Percentiles rank a stretch among this genome's conserved stretches.
Conservation (phyloP, 1,140 invertebrate genomes). For the Diabrotica undecimpunctata region DNA sequence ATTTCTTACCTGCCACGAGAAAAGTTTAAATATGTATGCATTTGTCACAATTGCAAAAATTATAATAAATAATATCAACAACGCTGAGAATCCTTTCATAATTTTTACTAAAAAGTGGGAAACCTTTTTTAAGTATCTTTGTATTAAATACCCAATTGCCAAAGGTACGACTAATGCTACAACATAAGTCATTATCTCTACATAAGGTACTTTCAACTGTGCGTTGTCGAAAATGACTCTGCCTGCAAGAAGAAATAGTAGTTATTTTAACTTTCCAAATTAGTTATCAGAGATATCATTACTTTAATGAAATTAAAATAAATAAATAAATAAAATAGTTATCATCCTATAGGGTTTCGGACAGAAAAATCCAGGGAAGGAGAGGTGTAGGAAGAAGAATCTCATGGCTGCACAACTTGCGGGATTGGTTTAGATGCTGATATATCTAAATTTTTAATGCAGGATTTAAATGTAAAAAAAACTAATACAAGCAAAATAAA, state of each 20-base stretch:
- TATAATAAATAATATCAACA: slow-evolving; percentile 84
- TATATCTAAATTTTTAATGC: too few species aligned
- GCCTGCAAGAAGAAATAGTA: slow-evolving; percentile 40
- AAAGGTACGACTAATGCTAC: slow-evolving; percentile 79
- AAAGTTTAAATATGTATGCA: slow-evolving; percentile 83
- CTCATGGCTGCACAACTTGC: too few species aligned
- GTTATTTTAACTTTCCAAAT: too few species aligned
- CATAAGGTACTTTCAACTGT: slow-evolving; percentile 67
- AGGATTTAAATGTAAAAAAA: too few species aligned
- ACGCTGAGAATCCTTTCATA: slow-evolving; percentile 80
- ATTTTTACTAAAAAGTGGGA: slow-evolving; percentile 70
- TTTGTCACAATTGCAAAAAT: slow-evolving; percentile 91
- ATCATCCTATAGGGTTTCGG: too few species aligned
- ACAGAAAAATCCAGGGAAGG: too few species aligned
- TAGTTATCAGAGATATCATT: too few species aligned
- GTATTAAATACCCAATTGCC: slow-evolving; percentile 72
- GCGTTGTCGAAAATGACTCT: slow-evolving; percentile 60
- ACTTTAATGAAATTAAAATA: too few species aligned
- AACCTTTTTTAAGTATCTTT: slow-evolving; percentile 63
- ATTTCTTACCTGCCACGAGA: slow-evolving; percentile 85
- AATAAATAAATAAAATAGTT: too few species aligned
- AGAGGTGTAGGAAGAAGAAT: too few species aligned
- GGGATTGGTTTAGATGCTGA: too few species aligned
- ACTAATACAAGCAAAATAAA: too few species aligned
- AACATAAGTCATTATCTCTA: slow-evolving; percentile 72